Base-by-base conservation (phyloP, 1,140 invertebrate species). In the Drosophila lacteicornis region DNA sequence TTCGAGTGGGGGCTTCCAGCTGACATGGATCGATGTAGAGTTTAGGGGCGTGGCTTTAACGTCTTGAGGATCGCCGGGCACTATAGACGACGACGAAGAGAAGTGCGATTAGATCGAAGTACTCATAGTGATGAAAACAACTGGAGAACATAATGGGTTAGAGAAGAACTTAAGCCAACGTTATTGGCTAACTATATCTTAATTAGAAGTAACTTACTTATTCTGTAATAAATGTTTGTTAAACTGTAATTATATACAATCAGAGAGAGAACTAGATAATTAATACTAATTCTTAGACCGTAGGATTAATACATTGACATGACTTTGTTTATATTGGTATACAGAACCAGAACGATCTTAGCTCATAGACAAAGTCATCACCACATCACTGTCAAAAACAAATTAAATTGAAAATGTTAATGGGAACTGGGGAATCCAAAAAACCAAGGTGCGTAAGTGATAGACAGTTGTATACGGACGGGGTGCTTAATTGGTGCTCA, bases 1-100 rank as follows among this genome's bases (percentile, higher is more conserved):
- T 69, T 96, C 95, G 57, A 95, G 94, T 0, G 98, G 98, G 1
- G 97, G 96, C 88, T 97, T 96, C 98, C 98, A 99, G 51, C 96
- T 95, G 9, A 99, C 98, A 85, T 96, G 95, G 79, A 99, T 96
- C 6, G 97, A 96, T 2, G 98, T 99, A 1, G 98, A 99, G 94
- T 99, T 99, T 90, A 99, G 95, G 6, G 96, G 94, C 51, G 94
- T 95, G 2, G 96, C 97, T 93, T 95, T 96, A 38, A 99, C 97
- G 85, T 98, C 96, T 92, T 97, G 96, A 47, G 98, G 98, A 94
- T 98, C 97, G 75, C 98, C 98, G 73, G 98, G 98, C 94, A 99
- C 98, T 99, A 95, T 56, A 78, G 62, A 75, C 76, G 79, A 81
- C 60, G 82, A 93, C 65, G 95, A 94, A 85, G 70, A 93, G 58